Percentiles rank a stretch among this genome's conserved stretches.
Conservation (phyloP, 2,888 invertebrate species). For the Oscheius myriophilus region DNA sequence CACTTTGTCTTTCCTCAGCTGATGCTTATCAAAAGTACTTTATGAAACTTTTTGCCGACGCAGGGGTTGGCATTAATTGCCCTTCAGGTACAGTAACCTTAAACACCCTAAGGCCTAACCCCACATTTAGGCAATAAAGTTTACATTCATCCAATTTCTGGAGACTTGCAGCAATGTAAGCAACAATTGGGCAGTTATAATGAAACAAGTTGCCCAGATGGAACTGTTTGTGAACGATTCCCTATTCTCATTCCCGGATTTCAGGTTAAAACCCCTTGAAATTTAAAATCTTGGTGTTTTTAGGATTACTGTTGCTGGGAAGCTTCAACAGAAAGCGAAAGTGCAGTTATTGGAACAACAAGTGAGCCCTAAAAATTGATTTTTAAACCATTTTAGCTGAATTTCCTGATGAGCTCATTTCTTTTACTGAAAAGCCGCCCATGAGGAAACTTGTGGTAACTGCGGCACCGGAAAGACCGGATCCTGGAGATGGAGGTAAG, state of each 20-base stretch:
- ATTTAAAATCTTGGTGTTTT: constrained; percentile 3
- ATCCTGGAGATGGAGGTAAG: constrained; percentile 34
- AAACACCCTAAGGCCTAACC: no score
- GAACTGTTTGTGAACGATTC: constrained; percentile 60
- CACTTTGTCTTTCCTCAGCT: background rate
- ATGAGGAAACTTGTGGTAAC: constrained; percentile 24
- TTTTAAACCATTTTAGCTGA: constrained; percentile 16
- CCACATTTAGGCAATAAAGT: constrained; percentile 48
- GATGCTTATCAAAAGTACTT: constrained; percentile 19
- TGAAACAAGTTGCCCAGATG: constrained; percentile 59
- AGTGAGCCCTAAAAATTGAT: constrained; percentile 23
- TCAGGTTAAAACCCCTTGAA: constrained; percentile 42
- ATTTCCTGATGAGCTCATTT: constrained; percentile 26
- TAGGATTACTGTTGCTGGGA: constrained; percentile 61
- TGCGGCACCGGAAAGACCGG: constrained; percentile 20
- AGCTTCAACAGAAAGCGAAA: constrained; percentile 38
- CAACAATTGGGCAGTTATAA: constrained; percentile 60
- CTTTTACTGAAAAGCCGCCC: constrained; percentile 22
- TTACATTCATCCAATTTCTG: constrained; percentile 57
- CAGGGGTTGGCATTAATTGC: constrained; percentile 53
- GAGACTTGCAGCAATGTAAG: constrained; percentile 58
- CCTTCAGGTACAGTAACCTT: constrained; percentile 42
- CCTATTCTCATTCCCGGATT: constrained; percentile 60
- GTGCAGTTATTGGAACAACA: constrained; percentile 34
- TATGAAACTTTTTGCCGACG: constrained; percentile 54